Conservation (phyloP, 2,797 vertebrate species). For the Gila robusta region DNA sequence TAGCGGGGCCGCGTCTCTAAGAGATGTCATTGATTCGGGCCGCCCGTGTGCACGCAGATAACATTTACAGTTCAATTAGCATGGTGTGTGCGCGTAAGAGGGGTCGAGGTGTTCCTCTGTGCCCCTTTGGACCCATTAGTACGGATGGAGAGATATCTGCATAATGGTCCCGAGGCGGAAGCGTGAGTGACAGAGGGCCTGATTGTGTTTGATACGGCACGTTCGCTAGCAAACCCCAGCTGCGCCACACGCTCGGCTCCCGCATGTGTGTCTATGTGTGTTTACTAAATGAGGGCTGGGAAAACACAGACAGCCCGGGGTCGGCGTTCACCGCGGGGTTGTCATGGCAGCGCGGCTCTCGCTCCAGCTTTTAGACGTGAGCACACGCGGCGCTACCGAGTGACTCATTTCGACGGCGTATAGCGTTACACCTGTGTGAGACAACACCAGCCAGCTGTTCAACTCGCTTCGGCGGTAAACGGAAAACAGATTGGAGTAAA, state of each 20-base stretch:
- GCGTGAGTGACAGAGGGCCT: slow-evolving; percentile 47
- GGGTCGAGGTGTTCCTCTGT: slow-evolving; percentile 25
- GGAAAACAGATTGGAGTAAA: slow-evolving; percentile 22
- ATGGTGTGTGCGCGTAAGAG: slow-evolving; percentile 22
- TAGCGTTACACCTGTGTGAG: not conserved
- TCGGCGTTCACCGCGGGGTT: slow-evolving; percentile 14
- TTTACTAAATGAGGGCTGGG: slow-evolving; percentile 36
- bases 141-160: slow-evolving; percentile 53
- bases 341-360: slow-evolving; percentile 24
- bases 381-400: not conserved
- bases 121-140: slow-evolving; percentile 58
- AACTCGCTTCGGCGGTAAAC: not conserved
- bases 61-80: slow-evolving; percentile 64
- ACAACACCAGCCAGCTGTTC: slow-evolving; percentile 23
- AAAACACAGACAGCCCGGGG: slow-evolving; percentile 34
- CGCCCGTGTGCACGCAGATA: slow-evolving; percentile 38
- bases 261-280: slow-evolving; percentile 27
- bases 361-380: slow-evolving; percentile 44
- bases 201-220: slow-evolving; percentile 50
- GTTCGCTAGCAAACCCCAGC: slow-evolving; percentile 29
- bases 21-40: slow-evolving; percentile 59
- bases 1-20: slow-evolving; percentile 45
- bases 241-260: slow-evolving; percentile 14
- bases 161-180: slow-evolving; percentile 39
- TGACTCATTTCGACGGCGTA: slow-evolving; percentile 2